A percentile compares a stretch with the other conserved stretches of the same genome.
Evolutionary conservation across 2,888 invertebrate genomes (phyloP).

Genomic region (Latrodectus elegans): DNA sequence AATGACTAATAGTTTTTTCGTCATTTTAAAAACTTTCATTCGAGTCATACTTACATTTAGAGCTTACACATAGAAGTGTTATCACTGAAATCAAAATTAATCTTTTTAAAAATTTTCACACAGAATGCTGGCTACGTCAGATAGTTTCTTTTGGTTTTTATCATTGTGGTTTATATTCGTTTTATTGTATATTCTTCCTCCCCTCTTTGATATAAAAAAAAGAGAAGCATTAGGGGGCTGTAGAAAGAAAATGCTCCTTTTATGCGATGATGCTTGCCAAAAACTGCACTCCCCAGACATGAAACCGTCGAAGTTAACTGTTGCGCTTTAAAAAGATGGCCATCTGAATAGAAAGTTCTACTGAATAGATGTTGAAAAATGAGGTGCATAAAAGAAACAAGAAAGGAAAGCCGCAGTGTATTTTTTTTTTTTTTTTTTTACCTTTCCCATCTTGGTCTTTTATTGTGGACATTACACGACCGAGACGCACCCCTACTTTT

Average conservation of each 20-base stretch:
- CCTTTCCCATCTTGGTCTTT: slow-evolving; percentile 1
- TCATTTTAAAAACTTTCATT: too few species aligned
- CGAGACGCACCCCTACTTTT: slow-evolving; percentile 13
- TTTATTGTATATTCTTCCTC: neutral
- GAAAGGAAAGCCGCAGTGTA: slow-evolving; percentile 13
- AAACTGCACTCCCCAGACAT: slow-evolving; percentile 22
- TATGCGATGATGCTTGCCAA: neutral
- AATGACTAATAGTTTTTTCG: too few species aligned
- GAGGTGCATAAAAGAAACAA: slow-evolving; percentile 24
- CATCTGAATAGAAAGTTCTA: slow-evolving; percentile 23
- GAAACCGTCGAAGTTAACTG: slow-evolving; percentile 45
- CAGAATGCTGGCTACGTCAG: neutral
- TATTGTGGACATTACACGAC: slow-evolving; percentile 49
- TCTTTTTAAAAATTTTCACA: neutral
- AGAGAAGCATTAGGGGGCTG: neutral
- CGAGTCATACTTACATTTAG: too few species aligned
- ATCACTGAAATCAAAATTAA: neutral
- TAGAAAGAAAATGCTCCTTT: neutral
- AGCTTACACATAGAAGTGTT: neutral
- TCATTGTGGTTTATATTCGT: neutral
- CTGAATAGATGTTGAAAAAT: slow-evolving; percentile 28
- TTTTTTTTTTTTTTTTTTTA: neutral
- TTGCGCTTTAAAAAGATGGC: slow-evolving; percentile 2
- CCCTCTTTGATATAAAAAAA: neutral
- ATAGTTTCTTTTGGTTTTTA: neutral